These are phyloP conservation scores for Poeciliopsis paucimaculata DNA, from an alignment of 2,797 vertebrate species.

Conservation along the genomic window DNA sequence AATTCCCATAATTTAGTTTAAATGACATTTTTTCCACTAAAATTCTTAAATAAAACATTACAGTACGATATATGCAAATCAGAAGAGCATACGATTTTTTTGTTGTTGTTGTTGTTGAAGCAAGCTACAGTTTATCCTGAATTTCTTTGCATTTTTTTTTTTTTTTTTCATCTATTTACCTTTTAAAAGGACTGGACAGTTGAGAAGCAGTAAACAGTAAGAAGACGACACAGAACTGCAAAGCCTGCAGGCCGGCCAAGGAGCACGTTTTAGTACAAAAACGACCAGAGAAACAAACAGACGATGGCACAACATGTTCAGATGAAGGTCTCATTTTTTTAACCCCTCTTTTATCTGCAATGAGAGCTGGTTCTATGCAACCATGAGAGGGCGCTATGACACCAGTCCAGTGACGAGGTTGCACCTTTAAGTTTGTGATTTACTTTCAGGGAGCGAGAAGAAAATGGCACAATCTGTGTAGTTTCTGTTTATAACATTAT, in stretches of 20 bases:
- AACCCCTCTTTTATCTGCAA: constrained; percentile 18
- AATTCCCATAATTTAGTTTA: constrained; percentile 88
- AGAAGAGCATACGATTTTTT: constrained; percentile 74
- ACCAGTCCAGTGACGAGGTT: constrained; percentile 49
- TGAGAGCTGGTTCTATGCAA: constrained; percentile 28
- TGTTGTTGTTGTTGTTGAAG: constrained; percentile 57
- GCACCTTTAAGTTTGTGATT: constrained; percentile 53
- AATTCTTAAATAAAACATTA: constrained; percentile 82
- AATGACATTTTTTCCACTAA: constrained; percentile 82
- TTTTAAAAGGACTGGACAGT: constrained; percentile 65
- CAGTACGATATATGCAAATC: constrained; percentile 86
- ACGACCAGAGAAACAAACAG: constrained; percentile 56
- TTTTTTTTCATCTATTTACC: constrained; percentile 20
- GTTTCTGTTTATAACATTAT: constrained; percentile 17
- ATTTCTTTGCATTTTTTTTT: constrained; percentile 44
- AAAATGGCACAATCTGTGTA: constrained; percentile 59
- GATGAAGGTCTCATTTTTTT: constrained; percentile 49
- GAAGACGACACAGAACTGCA: constrained; percentile 75
- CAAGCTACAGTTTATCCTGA: constrained; percentile 73
- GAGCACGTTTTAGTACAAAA: constrained; percentile 69
- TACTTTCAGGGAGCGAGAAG: constrained; percentile 68
- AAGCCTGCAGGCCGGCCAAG: constrained; percentile 76
- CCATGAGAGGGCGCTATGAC: constrained; percentile 55
- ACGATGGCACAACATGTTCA: constrained; percentile 65
- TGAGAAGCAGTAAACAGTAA: constrained; percentile 76